These are phyloP conservation scores for Magallana angulata DNA, from an alignment of 1,140 invertebrate genomes.

Conservation along the genomic window DNA sequence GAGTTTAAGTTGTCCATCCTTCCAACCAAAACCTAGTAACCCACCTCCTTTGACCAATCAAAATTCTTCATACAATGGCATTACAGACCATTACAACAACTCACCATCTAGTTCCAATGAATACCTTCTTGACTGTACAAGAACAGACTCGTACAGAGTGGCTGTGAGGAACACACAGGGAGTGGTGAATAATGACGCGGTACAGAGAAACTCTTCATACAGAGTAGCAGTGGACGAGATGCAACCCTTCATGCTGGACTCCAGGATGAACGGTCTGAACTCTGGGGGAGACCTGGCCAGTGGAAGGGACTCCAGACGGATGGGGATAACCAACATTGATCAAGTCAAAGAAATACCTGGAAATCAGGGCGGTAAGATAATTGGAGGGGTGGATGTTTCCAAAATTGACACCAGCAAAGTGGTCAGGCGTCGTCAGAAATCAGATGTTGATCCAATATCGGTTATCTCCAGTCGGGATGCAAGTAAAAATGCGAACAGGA, in stretches of 20 bases:
- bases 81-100: neutral
- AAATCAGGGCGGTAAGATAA: constrained; percentile 16
- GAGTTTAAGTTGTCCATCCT: constrained; percentile 60
- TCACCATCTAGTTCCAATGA: neutral
- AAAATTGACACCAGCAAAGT: constrained; percentile 40
- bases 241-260: constrained; percentile 57
- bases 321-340: constrained; percentile 75
- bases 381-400: constrained; percentile 4
- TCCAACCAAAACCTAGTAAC: constrained; percentile 44
- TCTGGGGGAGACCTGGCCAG: constrained; percentile 50
- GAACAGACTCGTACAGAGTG: constrained; percentile 73
- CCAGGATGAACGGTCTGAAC: constrained; percentile 66
- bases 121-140: constrained; percentile 43
- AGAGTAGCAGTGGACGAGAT: constrained; percentile 66
- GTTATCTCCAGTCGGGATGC: constrained; percentile 59
- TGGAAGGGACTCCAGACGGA: constrained; percentile 66
- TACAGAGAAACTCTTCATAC: constrained; percentile 69
- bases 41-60: constrained; percentile 46
- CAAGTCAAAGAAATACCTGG: constrained; percentile 62
- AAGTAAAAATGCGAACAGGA: constrained; percentile 37
- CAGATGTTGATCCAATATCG: constrained; percentile 65
- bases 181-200: constrained; percentile 54
- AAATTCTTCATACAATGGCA: constrained; percentile 23
- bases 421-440: constrained; percentile 51
- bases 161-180: constrained; percentile 71